These are phyloP conservation scores for Falcunculus frontatus DNA, from an alignment of 2,113 vertebrate species.

Conservation along the genomic window DNA sequence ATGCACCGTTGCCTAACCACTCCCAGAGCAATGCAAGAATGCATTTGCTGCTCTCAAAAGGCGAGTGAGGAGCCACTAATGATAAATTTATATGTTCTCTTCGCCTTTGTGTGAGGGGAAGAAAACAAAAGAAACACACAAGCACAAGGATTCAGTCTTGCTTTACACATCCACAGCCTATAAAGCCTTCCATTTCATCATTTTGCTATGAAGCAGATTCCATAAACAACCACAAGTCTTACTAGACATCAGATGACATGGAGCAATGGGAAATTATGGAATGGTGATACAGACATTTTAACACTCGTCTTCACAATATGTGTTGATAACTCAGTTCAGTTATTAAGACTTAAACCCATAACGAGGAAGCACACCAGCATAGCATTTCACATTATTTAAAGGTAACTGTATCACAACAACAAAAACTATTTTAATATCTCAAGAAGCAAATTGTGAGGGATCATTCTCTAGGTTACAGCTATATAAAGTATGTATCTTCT, in stretches of 20 bases:
- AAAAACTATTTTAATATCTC: neutral
- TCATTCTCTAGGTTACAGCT: neutral
- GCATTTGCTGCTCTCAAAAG: neutral
- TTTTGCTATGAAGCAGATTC: neutral
- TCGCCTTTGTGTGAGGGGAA: neutral
- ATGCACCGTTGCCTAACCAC: neutral
- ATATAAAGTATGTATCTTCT: neutral
- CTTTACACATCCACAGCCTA: neutral
- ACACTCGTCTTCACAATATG: neutral
- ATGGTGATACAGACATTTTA: neutral
- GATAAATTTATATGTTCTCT: neutral
- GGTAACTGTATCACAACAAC: neutral
- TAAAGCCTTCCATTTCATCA: neutral
- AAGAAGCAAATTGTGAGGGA: neutral
- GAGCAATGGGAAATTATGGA: neutral
- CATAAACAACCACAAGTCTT: neutral
- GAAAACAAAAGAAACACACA: neutral
- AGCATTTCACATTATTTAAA: neutral
- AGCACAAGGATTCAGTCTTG: neutral
- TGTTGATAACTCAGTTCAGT: neutral
- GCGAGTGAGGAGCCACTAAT: neutral
- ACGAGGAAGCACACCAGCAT: neutral
- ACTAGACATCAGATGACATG: neutral
- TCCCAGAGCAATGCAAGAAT: neutral
- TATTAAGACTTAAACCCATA: neutral